Conservation (phyloP, 2,113 vertebrate genomes). For the Eubucco bourcierii region DNA sequence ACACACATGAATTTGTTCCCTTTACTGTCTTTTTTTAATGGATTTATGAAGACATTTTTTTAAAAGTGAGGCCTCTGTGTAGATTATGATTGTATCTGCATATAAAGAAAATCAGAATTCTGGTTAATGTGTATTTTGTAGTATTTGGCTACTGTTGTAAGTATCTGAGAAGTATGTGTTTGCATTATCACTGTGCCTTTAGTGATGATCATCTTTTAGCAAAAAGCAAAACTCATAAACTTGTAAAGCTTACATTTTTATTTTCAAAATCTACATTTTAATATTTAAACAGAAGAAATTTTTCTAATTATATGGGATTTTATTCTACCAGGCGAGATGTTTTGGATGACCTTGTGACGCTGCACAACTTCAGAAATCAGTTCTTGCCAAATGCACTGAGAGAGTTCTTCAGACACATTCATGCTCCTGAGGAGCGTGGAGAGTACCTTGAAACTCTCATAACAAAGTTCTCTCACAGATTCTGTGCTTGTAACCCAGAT, state of each 20-base stretch:
- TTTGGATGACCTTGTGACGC: conserved; percentile 94
- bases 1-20: neutral
- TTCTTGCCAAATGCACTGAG: conserved; percentile 97
- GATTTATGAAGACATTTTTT: neutral
- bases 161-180: neutral
- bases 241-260: neutral
- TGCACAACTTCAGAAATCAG: conserved; percentile 99
- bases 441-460: conserved; percentile 99
- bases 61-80: neutral
- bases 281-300: neutral
- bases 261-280: neutral
- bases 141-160: neutral
- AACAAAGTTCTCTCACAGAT: conserved; percentile 97
- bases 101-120: neutral
- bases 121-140: neutral
- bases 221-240: neutral
- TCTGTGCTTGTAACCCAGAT: conserved; percentile 93
- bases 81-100: neutral
- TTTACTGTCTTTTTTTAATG: neutral
- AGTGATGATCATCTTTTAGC: neutral
- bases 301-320: neutral
- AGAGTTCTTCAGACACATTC: conserved; percentile 97
- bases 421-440: conserved; percentile 95
- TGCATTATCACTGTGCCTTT: neutral
- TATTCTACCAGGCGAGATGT: conserved; percentile 87